Evolutionary conservation across 92 coral and sea anemone species (phyloP), one percentile per base, ranked within the genome.

Genomic region (Diadumene lineata): DNA sequence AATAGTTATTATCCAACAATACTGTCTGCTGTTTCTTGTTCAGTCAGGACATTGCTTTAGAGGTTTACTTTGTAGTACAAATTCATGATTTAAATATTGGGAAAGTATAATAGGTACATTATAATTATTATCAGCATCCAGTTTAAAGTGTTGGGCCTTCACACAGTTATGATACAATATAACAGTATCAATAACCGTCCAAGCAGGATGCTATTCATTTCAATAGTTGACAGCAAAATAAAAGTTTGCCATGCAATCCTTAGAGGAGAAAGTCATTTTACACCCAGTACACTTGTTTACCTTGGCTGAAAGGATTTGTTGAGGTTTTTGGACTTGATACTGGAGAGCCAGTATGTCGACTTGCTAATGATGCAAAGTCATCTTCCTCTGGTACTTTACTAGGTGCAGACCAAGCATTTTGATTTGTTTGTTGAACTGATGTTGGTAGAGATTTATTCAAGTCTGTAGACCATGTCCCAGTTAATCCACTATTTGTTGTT

Each of bases 381-480:
- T 87, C 88, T 51, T 82, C 84, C 66, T 72, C 88, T 31, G 74
- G 82, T 18, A 81, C 53, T 1, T 38, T n/a, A 23, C 60, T 44
- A 18, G 63, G 31, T 15, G 66, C n/a, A 68, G 79, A 67, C 75
- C 83, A 55, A 21, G 70, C 70, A 57, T 33, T 83, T 30, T 60
- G 43, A 70, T 74, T 79, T 24, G 92, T 33, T 62, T 77, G 78
- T 29, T 43, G 61, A 25, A 64, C 72, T 26, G n/a, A n/a, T 38
- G 84, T 68, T 30, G 93, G 88, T 27, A 90, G 58, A 44, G 84
- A 71, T 21, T 46, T 64, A 60, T 86, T 76, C 74, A 91, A 28
- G 85, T 91, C 97, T 61, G 64, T 79, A 32, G 97, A 88, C 97
- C 97, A 91, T 60, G 93, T 86, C 72, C 84, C 86, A 69, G 97